These are phyloP conservation scores for Meloidogyne chitwoodi DNA, from an alignment of 1,140 invertebrate species.

Conservation along the genomic window DNA sequence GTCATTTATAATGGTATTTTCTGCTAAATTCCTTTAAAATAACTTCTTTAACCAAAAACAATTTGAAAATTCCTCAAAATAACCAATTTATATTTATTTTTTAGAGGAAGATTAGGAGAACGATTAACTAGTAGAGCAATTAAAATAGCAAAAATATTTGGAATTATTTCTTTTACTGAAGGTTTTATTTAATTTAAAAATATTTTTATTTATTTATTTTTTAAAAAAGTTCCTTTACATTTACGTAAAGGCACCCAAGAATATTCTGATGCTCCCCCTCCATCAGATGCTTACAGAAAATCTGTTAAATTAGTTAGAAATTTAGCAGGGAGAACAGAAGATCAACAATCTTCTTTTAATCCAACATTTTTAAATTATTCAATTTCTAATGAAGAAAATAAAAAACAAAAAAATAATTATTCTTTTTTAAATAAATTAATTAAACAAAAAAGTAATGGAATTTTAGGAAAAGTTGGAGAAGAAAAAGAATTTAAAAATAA, in stretches of 20 bases:
- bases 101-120: slow-evolving; percentile 49
- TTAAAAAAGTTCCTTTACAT: slow-evolving; percentile 41
- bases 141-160: slow-evolving; percentile 41
- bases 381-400: background rate
- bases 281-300: slow-evolving; percentile 7
- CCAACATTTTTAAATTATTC: background rate
- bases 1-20: too few species aligned
- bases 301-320: slow-evolving; percentile 3
- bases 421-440: background rate
- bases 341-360: background rate
- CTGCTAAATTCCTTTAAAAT: too few species aligned
- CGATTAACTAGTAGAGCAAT: slow-evolving; percentile 43
- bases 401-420: background rate
- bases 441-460: background rate
- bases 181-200: slow-evolving; percentile 2
- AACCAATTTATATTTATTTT: too few species aligned
- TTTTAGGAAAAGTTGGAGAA: background rate
- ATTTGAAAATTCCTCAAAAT: too few species aligned
- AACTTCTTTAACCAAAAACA: too few species aligned
- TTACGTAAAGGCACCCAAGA: slow-evolving; percentile 49
- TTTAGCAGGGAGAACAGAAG: background rate
- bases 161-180: slow-evolving; percentile 49
- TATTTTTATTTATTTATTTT: background rate
- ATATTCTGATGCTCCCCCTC: slow-evolving; percentile 40
- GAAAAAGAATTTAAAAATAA: background rate